Evolutionary conservation across 2,113 vertebrate species (phyloP), one percentile per base, ranked within the genome.

Genomic region (Pachycephala philippinensis): DNA sequence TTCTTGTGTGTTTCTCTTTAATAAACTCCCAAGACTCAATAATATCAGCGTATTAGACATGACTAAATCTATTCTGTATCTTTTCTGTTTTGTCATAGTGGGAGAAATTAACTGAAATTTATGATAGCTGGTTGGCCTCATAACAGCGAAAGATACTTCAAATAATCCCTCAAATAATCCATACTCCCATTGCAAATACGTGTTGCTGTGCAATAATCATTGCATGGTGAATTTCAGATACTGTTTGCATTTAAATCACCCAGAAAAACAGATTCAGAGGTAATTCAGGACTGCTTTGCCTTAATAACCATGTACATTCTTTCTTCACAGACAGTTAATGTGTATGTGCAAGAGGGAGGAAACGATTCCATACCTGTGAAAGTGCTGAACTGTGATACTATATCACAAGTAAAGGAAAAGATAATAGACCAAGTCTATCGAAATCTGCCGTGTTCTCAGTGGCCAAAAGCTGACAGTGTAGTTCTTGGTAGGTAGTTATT

Each of bases 351-450:
- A 60, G 99, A 99, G 1, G 99, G 99, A 93, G 99, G 99, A 22
- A 96, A 97, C 0, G 99, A 99, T 6, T 98, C 99, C 70, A 96
- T 98, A 44, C 99, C 98, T 0, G 99, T 99, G 35, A 99, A 99
- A 96, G 99, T 99, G 88, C 96, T 99, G 95, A 99, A 99, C 98
- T 99, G 99, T 47, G 99, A 99, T 97, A 99, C 98, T 57, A 99
- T 99, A 98, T 98, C 99, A 30, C 99, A 99, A 97, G 99, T 99
- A 56, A 99, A 99, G 90, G 99, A 99, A 94, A 99, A 99, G 98
- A 98, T 99, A 93, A 99, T 99, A 20, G 99, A 99, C 64, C 99
- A 99, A 97, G 99, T 99, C 64, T 99, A 99, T 97, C 98, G 99
- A 89, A 99, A 98, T 5, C 97, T 99, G 92, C 99, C 99, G 0